phyloP scores from a whole-genome alignment of 2,797 vertebrate species.

The Cottoperca gobio region DNA sequence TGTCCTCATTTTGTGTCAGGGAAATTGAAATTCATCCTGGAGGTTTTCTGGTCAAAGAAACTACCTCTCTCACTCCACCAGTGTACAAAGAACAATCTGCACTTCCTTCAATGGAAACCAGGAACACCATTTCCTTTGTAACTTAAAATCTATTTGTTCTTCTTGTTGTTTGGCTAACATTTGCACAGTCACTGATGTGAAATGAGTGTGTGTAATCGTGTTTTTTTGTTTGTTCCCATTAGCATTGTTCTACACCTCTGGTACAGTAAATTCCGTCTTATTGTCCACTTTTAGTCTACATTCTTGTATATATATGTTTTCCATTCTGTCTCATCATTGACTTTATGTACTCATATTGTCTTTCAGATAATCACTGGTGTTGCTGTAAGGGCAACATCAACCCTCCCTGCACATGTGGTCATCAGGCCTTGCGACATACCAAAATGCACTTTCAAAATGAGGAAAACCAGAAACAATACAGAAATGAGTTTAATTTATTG shows the following conservation, averaged over 20 bases:
- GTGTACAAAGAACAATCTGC: neutral
- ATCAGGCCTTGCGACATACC: conserved; percentile 9
- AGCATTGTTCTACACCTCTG: too few species aligned
- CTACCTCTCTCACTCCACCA: neutral
- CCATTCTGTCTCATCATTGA: neutral
- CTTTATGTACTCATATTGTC: too few species aligned
- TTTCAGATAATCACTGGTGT: neutral
- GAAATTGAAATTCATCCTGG: neutral
- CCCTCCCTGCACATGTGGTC: fast-evolving
- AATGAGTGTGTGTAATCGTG: neutral
- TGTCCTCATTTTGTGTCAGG: neutral
- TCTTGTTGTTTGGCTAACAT: neutral
- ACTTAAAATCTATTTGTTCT: neutral
- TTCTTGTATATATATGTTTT: neutral
- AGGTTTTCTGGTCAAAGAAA: neutral
- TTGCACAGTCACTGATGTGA: neutral
- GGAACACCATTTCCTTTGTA: neutral
- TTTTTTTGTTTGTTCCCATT: neutral
- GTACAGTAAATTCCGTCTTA: neutral
- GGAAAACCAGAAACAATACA: fast-evolving
- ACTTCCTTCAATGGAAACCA: neutral
- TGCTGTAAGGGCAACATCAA: neutral
- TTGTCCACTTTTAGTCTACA: neutral
- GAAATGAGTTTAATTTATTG: fast-evolving
- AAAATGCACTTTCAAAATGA: conserved; percentile 59